Evolutionary conservation across 2,797 vertebrate species (phyloP).

Genomic region (Setipinna tenuifilis): DNA sequence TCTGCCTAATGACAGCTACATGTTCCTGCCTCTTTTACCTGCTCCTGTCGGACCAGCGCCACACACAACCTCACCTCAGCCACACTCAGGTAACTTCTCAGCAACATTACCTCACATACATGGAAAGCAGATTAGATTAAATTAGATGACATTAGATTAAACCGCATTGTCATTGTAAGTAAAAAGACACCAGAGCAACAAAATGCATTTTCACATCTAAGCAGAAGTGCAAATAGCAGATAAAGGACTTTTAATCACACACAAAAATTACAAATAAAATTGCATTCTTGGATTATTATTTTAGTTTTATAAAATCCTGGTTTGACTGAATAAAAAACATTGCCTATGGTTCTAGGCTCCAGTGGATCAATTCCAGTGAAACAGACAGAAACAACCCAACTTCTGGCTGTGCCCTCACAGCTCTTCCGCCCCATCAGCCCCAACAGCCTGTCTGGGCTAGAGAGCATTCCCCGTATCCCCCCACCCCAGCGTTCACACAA

Average conservation of each 20-base stretch:
- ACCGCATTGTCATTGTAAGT: too few species aligned
- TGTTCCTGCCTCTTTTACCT: conserved; percentile 78
- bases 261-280: too few species aligned
- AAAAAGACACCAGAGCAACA: too few species aligned
- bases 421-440: conserved; percentile 81
- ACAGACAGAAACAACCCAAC: conserved; percentile 70
- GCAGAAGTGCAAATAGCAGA: too few species aligned
- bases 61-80: conserved; percentile 66
- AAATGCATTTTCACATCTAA: too few species aligned
- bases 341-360: conserved; percentile 76
- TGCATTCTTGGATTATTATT: too few species aligned
- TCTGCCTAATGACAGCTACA: conserved; percentile 97
- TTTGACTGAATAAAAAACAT: background rate
- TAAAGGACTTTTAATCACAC: too few species aligned
- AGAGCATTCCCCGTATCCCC: conserved; percentile 79
- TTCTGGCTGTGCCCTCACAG: conserved; percentile 80
- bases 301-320: too few species aligned
- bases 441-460: conserved; percentile 73
- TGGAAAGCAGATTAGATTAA: too few species aligned
- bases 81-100: conserved; percentile 48
- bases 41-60: conserved; percentile 41
- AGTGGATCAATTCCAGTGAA: conserved; percentile 83
- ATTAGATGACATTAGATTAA: too few species aligned
- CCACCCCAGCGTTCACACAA: conserved; percentile 80
- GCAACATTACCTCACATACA: background rate